Percentiles rank a stretch among this genome's conserved stretches.
These are phyloP conservation scores for Tangara arthus DNA, from an alignment of 2,797 vertebrate species.

Conservation along the genomic window DNA sequence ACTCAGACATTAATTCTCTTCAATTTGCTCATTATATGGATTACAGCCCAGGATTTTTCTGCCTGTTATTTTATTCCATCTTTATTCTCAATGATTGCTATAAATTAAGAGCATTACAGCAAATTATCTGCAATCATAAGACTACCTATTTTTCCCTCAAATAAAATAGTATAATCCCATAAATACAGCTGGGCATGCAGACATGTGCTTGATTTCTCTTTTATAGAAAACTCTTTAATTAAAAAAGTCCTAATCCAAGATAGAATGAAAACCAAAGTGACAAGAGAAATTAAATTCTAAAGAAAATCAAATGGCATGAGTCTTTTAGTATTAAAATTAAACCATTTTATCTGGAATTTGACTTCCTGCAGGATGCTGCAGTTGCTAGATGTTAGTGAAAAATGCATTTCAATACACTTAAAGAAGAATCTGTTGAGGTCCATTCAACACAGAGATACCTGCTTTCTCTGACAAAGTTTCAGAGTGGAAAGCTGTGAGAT, in stretches of 20 bases:
- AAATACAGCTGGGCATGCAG: not conserved
- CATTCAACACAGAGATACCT: not conserved
- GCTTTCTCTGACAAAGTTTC: not conserved
- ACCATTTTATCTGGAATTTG: not conserved
- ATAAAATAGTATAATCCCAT: constrained; percentile 33
- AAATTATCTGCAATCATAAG: constrained; percentile 48
- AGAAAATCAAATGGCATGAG: not conserved
- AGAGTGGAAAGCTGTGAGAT: not conserved
- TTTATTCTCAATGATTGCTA: constrained; percentile 22
- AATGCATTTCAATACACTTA: not conserved
- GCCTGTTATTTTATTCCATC: constrained; percentile 19
- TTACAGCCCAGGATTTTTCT: constrained; percentile 35
- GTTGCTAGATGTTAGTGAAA: not conserved
- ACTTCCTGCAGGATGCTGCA: not conserved
- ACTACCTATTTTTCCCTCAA: constrained; percentile 17
- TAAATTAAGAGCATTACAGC: constrained; percentile 41
- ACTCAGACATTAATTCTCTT: not conserved
- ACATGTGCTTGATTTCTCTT: not conserved
- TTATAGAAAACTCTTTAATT: constrained; percentile 12
- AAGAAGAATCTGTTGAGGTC: not conserved
- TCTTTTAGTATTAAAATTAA: not conserved
- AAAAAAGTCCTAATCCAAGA: constrained; percentile 42
- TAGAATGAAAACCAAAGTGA: constrained; percentile 5
- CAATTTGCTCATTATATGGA: constrained; percentile 1
- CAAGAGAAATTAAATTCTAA: constrained; percentile 14